Base-by-base conservation (phyloP, 2,797 vertebrate species). In the Pitangus sulphuratus region DNA sequence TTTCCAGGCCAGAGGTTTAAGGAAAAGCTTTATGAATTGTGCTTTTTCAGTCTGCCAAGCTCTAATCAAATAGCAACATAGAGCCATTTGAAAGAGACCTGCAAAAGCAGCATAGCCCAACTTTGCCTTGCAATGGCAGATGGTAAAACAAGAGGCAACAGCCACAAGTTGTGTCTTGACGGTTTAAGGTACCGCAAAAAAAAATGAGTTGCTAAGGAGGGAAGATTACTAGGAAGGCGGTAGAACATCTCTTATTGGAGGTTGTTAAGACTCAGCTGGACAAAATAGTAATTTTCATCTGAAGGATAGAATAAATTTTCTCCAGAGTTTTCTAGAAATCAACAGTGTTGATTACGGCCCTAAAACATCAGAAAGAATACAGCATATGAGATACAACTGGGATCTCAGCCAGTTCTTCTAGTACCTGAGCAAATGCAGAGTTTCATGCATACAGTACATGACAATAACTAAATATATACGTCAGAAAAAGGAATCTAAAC, bases 241-340 rank as follows among this genome's bases (percentile, higher is more conserved):
- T 0, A 0, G 37, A 82, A 66, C 6, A 3, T 68, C n/a, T 75
- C 31, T 26, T 75, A 17, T 8, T 58, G 35, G 7, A 60, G 15
- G 18, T 47, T 78, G 45, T 47, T 28, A 84, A 24, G 25, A 65
- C 30, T 69, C 40, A 22, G 31, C 5, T 57, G 42, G 44, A 84
- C 31, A 84, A 92, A 87, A 71, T 1, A 22, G 1, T 61, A 70
- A 64, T 40, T 87, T 56, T 72, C 45, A 56, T 74, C 37, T 89
- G 25, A 89, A 71, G 6, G 12, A 80, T 7, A 24, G 26, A 71
- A 17, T 42, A 37, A 37, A 30, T 64, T 79, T 79, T 74, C 56
- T 57, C 15, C 39, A 28, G 28, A 54, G 22, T 50, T 28, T 83
- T 79, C 44, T 28, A 60, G 8, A 79, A 85, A 87, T 66, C 30